Percentiles rank a stretch among this genome's conserved stretches.
These are phyloP conservation scores for Centropus unirufus DNA, from an alignment of 2,113 vertebrate species.

Conservation along the genomic window DNA sequence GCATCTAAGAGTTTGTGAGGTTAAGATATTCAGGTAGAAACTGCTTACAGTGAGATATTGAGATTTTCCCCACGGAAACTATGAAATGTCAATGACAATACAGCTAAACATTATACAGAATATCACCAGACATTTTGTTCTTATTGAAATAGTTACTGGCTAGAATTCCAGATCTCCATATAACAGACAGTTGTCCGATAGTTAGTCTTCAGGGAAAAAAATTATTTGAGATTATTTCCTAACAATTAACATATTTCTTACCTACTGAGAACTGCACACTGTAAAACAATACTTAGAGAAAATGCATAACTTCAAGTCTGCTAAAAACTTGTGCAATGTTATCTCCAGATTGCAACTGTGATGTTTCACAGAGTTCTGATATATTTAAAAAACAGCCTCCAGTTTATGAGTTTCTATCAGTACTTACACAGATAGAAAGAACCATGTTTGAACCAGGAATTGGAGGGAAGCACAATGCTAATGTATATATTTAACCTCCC, in stretches of 20 bases:
- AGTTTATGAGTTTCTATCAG: background rate
- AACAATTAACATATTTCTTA: background rate
- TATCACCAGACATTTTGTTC: background rate
- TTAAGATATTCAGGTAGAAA: background rate
- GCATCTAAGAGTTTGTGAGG: background rate
- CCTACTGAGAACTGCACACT: background rate
- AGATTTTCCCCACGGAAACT: background rate
- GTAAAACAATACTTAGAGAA: background rate
- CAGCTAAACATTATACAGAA: background rate
- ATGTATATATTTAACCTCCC: background rate
- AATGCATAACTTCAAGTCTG: background rate
- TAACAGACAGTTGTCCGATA: background rate
- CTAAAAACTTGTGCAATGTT: slow-evolving; percentile 22
- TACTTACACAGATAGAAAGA: background rate
- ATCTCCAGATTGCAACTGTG: slow-evolving; percentile 46
- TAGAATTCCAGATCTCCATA: background rate
- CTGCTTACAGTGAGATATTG: background rate
- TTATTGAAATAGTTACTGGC: background rate
- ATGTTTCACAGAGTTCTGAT: background rate
- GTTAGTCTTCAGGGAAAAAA: background rate
- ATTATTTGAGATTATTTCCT: background rate
- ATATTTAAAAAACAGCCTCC: background rate
- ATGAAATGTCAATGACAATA: background rate
- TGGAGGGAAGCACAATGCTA: background rate
- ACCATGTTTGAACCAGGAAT: background rate